phyloP scores from a whole-genome alignment of 2,888 invertebrate genomes.

The Tryphoninae sp. region DNA sequence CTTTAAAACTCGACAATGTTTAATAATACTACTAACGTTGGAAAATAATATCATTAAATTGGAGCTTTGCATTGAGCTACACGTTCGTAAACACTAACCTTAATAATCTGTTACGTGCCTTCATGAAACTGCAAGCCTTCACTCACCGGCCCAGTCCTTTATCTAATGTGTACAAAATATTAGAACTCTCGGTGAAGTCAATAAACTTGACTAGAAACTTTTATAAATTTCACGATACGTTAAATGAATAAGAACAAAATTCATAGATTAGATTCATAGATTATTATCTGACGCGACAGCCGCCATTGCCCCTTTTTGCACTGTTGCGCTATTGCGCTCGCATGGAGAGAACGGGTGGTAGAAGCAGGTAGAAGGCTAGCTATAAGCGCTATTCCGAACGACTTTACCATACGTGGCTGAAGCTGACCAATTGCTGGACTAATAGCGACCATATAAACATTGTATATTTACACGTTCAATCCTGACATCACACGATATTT shows the following conservation, averaged over 20 bases:
- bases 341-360: too few relatives aligned
- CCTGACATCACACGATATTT: too few relatives aligned
- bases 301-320: constrained; percentile 42
- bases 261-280: not conserved
- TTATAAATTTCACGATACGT: not conserved
- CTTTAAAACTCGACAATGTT: not conserved
- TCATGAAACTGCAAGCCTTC: constrained; percentile 28
- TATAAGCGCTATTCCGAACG: too few relatives aligned
- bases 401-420: too few relatives aligned
- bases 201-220: not conserved
- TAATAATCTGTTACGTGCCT: constrained; percentile 16
- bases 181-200: not conserved
- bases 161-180: not conserved
- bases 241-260: constrained; percentile 19
- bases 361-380: too few relatives aligned
- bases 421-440: too few relatives aligned
- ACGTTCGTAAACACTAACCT: constrained; percentile 54
- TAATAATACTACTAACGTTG: not conserved
- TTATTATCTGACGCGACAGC: constrained; percentile 40
- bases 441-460: too few relatives aligned
- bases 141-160: not conserved
- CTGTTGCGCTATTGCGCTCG: too few relatives aligned
- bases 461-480: too few relatives aligned
- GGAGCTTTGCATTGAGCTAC: not conserved
- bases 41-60: not conserved